Evolutionary conservation across 1,140 invertebrate species (phyloP), one percentile per base, ranked within the genome.

Genomic region (Cecropterus lyciades): DNA sequence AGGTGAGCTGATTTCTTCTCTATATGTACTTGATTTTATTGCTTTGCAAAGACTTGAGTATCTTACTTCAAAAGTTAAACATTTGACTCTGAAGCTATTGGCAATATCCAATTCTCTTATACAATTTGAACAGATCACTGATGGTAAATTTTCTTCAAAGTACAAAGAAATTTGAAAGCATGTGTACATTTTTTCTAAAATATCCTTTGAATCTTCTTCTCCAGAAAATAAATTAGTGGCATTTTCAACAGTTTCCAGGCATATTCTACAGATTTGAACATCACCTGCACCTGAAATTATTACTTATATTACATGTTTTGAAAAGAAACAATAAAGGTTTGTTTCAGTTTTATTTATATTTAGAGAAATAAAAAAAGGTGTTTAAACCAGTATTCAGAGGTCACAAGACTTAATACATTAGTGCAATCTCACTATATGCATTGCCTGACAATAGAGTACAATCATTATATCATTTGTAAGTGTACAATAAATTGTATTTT

Each of bases 101-200:
- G 84, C 79, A 3, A 24, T 67, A 42, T 84, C 72, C 55, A 89
- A 70, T 62, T 87, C 86, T 45, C 71, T 24, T 24, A 84, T 24
- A 65, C 89, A 91, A 13, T 65, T 56, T 8, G 59, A 53, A 53
- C 89, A 91, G 65, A 91, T 85, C 13, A 46, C 30, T 48, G 63
- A 67, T 11, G 84, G 84, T 15, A 82, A 78, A 57, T 76, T 45
- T 43, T 77, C 77, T 51, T 85, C 72, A 48, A 42, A 46, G 13
- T 52, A 53, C 46, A 91, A 30, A 59, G 56, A 67, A 62, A 89
- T 67, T 77, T 81, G 79, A 68, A 87, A 87, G 80, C 89, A 91
- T 27, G 60, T 4, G 56, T 72, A 71, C 46, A 89, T 77, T 68
- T 81, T 89, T 10, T 77, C 60, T 33, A 81, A 49, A 70, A 86